Conservation (phyloP, 2,888 invertebrate species). For the Emmelina monodactyla region DNA sequence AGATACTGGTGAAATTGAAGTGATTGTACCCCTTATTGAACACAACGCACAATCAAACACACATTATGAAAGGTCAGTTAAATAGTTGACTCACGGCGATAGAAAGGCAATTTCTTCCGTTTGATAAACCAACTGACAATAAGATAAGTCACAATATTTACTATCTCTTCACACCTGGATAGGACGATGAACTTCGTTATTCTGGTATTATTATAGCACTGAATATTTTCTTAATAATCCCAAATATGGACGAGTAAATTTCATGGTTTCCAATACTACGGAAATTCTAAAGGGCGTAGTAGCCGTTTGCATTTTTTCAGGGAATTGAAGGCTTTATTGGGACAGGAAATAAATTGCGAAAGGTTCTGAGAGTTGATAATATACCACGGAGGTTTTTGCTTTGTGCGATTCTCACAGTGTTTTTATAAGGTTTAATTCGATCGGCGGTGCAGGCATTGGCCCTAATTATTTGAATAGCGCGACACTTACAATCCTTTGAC, state of each 20-base stretch:
- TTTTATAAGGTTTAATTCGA: slow-evolving; percentile 57
- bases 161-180: slow-evolving; percentile 51
- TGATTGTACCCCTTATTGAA: slow-evolving; percentile 32
- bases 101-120: slow-evolving; percentile 50
- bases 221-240: too few species aligned
- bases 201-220: slow-evolving; percentile 28
- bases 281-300: too few species aligned
- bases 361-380: too few species aligned
- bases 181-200: slow-evolving; percentile 36
- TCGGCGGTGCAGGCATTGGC: slow-evolving; percentile 40
- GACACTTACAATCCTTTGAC: slow-evolving; percentile 46
- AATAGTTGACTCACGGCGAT: slow-evolving; percentile 35
- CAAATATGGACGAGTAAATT: too few species aligned
- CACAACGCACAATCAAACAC: slow-evolving; percentile 36
- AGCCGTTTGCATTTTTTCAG: too few species aligned
- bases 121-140: too few species aligned
- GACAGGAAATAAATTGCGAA: too few species aligned
- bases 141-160: slow-evolving; percentile 46
- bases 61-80: slow-evolving; percentile 57
- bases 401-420: slow-evolving; percentile 28
- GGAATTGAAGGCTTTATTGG: slow-evolving; percentile 36
- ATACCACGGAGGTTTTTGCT: slow-evolving; percentile 45
- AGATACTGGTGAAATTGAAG: slow-evolving; percentile 30
- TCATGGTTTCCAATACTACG: too few species aligned
- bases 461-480: slow-evolving; percentile 62